These are phyloP conservation scores for Cydia amplana DNA, from an alignment of 1,140 invertebrate species.

Conservation along the genomic window DNA sequence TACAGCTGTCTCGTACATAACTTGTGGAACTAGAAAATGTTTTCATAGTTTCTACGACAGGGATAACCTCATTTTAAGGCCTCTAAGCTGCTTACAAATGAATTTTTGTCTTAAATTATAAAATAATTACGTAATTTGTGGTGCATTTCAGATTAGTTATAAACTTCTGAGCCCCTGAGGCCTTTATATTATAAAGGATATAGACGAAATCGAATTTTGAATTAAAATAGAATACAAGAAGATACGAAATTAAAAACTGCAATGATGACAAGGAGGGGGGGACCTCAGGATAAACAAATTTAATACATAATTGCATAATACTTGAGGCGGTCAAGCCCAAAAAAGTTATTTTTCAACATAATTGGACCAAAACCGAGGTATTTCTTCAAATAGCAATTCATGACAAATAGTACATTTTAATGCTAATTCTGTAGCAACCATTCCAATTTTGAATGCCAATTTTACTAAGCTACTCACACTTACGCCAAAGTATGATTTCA, in stretches of 20 bases:
- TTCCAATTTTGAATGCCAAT: background rate
- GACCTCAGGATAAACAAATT: too few relatives aligned
- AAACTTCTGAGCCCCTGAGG: too few relatives aligned
- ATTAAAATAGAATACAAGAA: too few relatives aligned
- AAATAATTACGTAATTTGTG: background rate
- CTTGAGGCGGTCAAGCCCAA: too few relatives aligned
- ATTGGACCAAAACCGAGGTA: too few relatives aligned
- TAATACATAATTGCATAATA: too few relatives aligned
- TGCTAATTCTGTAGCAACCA: background rate
- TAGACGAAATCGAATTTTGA: too few relatives aligned
- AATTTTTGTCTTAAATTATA: slow-evolving; percentile 1
- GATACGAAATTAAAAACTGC: too few relatives aligned
- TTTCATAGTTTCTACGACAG: slow-evolving; percentile 20
- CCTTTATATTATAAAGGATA: too few relatives aligned
- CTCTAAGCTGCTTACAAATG: slow-evolving; percentile 22
- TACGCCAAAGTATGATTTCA: slow-evolving; percentile 19
- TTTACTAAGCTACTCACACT: background rate
- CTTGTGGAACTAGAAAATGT: slow-evolving; percentile 9
- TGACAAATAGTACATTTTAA: background rate
- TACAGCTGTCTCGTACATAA: background rate
- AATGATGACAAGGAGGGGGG: too few relatives aligned
- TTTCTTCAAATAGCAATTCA: too few relatives aligned
- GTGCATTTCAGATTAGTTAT: background rate
- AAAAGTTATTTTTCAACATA: background rate
- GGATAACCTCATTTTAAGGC: slow-evolving; percentile 20